Evolutionary conservation across 1,140 invertebrate genomes (phyloP).

Genomic region (Chionoecetes opilio): DNA sequence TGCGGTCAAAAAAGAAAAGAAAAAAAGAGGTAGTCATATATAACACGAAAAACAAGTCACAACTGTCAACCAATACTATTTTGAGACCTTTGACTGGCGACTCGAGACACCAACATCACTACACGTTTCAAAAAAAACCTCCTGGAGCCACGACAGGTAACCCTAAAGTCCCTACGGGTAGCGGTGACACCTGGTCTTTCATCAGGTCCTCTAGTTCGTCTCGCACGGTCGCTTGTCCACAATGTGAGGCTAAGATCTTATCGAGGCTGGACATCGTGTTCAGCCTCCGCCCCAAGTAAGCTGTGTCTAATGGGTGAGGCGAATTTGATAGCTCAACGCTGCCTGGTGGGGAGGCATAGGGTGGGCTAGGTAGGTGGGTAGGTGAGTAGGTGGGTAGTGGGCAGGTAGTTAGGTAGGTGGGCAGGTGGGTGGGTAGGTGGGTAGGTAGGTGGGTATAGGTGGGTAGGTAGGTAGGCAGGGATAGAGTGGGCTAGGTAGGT

Average conservation of each 20-base stretch:
- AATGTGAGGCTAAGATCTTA: neutral
- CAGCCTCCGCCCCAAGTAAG: neutral
- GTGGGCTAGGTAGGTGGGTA: neutral
- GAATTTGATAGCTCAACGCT: neutral
- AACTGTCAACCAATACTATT: too few relatives aligned
- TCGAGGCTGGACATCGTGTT: neutral
- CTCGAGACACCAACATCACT: too few relatives aligned
- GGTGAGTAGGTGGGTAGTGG: too few relatives aligned
- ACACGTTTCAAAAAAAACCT: neutral
- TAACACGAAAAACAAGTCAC: too few relatives aligned
- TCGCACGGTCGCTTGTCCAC: neutral
- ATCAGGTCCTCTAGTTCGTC: conserved; percentile 11
- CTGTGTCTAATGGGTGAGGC: conserved; percentile 15
- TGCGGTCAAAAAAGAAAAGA: too few relatives aligned
- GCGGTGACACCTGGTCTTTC: conserved; percentile 13
- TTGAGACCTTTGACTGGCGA: too few relatives aligned
- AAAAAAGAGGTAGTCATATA: too few relatives aligned
- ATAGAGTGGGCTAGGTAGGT: too few relatives aligned
- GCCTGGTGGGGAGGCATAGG: neutral
- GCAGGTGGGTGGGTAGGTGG: too few relatives aligned
- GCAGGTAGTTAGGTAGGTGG: too few relatives aligned
- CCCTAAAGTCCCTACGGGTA: neutral
- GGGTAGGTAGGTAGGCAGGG: too few relatives aligned
- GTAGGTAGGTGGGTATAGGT: too few relatives aligned
- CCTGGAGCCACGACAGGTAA: neutral